Evolutionary conservation across 1,140 invertebrate species (phyloP), one percentile per base, ranked within the genome.

Genomic region (Halesus radiatus): DNA sequence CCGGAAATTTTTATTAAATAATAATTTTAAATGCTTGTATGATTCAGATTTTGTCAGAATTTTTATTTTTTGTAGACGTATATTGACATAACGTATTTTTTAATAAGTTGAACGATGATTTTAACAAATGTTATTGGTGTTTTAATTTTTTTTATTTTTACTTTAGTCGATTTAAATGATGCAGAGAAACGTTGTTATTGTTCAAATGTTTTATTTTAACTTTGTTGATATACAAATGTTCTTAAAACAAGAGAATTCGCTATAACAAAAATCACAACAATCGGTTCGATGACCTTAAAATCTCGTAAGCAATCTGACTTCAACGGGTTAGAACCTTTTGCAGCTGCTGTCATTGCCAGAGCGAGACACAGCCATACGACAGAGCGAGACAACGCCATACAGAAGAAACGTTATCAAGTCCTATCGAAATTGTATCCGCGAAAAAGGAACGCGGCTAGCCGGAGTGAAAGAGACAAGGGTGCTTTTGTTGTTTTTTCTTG

Each of bases 321-420:
- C 72, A 74, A 52, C 23, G 72, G 50, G 50, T 53, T 54, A 53
- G 56, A 74, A 74, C 37, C 68, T 22, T 74, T 53, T 58, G 23
- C 50, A 74, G 23, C 37, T 26, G 72, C 37, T 45, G 8, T 45
- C 10, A 13, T 13, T 10, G 29, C 0, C 22, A 56, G 72, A 79
- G 15, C 20, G 77, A 60, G 77, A 81, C 62, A 53, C n/a, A 6
- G 62, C 29, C 16, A 70, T 79, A 76, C 64, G 32, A 6, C 72
- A 4, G 73, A 60, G 53, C 37, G 80, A 76, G 54, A 79, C 16
- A 22, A 20, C 76, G 76, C 45, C 20, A 26, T 77, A 77, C 76
- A 64, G 45, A 18, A 75, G 26, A 29, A 56, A 16, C 73, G 7
- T 22, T 23, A 32, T 20, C 22, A 15, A 18, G 22, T 73, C 15